Percentiles rank a stretch among this genome's conserved stretches.
Evolutionary conservation across 2,888 invertebrate genomes (phyloP).

Genomic region (Eupeodes luniger): DNA sequence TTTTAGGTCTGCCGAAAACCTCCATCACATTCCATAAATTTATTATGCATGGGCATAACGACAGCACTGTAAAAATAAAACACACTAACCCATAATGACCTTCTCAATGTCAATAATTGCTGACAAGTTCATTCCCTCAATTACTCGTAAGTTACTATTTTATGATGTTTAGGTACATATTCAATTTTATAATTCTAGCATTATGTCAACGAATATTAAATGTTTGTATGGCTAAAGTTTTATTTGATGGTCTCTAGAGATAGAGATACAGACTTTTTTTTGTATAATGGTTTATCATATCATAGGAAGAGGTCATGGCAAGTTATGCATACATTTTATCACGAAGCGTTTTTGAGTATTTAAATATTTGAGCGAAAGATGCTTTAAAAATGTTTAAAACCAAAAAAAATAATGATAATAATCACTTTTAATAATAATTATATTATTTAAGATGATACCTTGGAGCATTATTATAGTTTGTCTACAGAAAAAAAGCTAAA

Average conservation of each 20-base stretch:
- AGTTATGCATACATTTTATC: constrained; percentile 35
- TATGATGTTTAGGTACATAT: neutral
- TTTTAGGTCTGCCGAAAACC: neutral
- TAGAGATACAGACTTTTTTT: neutral
- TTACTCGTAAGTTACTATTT: constrained; percentile 43
- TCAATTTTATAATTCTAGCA: constrained; percentile 4
- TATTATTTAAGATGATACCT: constrained; percentile 51
- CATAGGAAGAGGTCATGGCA: constrained; percentile 69
- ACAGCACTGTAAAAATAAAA: constrained; percentile 26
- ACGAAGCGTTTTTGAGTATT: constrained; percentile 2
- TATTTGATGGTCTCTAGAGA: constrained; percentile 42
- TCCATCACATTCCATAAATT: neutral
- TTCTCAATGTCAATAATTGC: constrained; percentile 75
- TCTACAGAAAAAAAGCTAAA: constrained; percentile 1
- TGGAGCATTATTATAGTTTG: constrained; percentile 30
- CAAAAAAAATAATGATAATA: constrained; percentile 15
- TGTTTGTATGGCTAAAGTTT: constrained; percentile 27
- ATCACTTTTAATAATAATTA: constrained; percentile 1
- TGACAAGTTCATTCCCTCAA: constrained; percentile 74
- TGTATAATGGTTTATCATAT: constrained; percentile 44
- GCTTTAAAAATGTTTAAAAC: constrained; percentile 1
- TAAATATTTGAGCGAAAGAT: constrained; percentile 36
- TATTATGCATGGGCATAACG: neutral
- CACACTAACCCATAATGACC: constrained; percentile 57
- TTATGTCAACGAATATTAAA: neutral